Conservation (phyloP, 1,140 invertebrate species). For the Orchesella cincta region DNA sequence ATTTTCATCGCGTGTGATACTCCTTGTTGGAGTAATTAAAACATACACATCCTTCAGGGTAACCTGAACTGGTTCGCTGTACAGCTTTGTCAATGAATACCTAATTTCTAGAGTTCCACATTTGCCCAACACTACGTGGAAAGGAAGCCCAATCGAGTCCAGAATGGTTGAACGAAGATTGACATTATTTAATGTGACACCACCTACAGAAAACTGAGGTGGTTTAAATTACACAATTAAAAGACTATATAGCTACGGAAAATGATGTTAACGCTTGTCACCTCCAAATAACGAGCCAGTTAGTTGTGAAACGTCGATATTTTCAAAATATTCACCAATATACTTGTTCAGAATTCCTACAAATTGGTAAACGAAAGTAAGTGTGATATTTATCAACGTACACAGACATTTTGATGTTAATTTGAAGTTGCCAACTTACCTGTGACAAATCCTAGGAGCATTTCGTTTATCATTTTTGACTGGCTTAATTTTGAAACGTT, state of each 20-base stretch:
- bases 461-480: not conserved
- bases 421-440: too few species aligned
- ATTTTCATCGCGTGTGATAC: not conserved
- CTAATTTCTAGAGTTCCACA: constrained; percentile 10
- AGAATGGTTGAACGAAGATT: not conserved
- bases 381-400: too few species aligned
- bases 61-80: constrained; percentile 10
- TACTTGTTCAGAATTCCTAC: constrained; percentile 7
- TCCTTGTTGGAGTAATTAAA: not conserved
- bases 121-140: not conserved
- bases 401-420: too few species aligned
- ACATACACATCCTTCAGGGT: not conserved
- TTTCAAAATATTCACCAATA: constrained; percentile 12
- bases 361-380: too few species aligned
- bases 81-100: not conserved
- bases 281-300: not conserved
- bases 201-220: not conserved
- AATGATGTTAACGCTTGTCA: too few species aligned
- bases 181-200: not conserved
- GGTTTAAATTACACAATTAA: not conserved
- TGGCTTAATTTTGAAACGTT: not conserved
- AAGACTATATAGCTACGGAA: too few species aligned
- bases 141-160: constrained; percentile 5
- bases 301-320: constrained; percentile 25
- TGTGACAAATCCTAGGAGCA: not conserved